Conservation (phyloP, 2,113 vertebrate species). For the Hippoglossus stenolepis region DNA sequence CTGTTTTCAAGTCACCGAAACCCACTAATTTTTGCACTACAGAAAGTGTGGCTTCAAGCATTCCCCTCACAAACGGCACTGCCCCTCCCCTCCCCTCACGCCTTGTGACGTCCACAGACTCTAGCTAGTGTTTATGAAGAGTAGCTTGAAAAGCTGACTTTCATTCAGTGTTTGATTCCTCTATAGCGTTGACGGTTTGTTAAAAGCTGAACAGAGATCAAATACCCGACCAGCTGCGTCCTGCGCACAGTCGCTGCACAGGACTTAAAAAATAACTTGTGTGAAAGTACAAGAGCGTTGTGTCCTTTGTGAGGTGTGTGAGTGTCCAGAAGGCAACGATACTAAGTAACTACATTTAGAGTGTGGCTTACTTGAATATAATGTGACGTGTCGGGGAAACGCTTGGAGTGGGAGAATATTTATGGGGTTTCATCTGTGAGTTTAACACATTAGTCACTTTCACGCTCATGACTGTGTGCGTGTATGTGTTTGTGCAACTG, state of each 20-base stretch:
- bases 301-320: slow-evolving; percentile 36
- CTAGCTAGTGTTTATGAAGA: slow-evolving; percentile 7
- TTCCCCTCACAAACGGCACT: slow-evolving; percentile 52
- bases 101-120: slow-evolving; percentile 19
- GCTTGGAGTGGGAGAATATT: slow-evolving; percentile 27
- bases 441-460: slow-evolving; percentile 20
- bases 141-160: slow-evolving; percentile 17
- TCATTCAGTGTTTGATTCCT: slow-evolving; percentile 41
- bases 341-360: slow-evolving; percentile 35
- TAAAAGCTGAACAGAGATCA: background rate
- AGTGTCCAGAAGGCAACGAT: slow-evolving; percentile 45
- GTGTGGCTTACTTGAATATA: slow-evolving; percentile 64
- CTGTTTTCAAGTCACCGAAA: background rate
- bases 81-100: background rate
- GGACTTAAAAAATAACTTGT: background rate
- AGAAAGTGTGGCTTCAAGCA: slow-evolving; percentile 52
- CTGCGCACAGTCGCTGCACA: slow-evolving; percentile 10
- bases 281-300: slow-evolving; percentile 12
- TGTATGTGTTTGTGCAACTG: slow-evolving; percentile 18
- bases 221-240: slow-evolving; percentile 20
- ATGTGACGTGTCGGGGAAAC: slow-evolving; percentile 44
- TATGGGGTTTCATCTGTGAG: slow-evolving; percentile 26
- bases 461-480: background rate
- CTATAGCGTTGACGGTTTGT: background rate
- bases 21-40: slow-evolving; percentile 26